Percentiles rank a stretch among this genome's conserved stretches.
phyloP scores from a whole-genome alignment of 2,888 invertebrate genomes.

The Synergus japonicus region DNA sequence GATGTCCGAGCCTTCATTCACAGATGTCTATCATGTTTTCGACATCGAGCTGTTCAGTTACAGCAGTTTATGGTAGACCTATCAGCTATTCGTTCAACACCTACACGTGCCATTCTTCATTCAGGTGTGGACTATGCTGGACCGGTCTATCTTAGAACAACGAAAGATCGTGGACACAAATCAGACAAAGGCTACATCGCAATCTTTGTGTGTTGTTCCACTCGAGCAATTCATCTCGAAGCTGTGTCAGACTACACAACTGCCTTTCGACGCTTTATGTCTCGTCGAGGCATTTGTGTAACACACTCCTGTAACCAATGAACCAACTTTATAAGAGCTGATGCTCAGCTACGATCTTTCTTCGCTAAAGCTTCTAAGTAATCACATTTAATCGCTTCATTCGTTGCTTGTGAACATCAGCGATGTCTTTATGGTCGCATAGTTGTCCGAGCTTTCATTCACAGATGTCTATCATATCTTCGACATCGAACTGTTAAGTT shows the following conservation, averaged over 20 bases:
- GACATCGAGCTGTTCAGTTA: neutral
- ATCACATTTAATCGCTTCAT: too few relatives aligned
- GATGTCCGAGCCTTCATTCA: neutral
- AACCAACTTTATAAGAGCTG: too few relatives aligned
- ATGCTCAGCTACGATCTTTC: too few relatives aligned
- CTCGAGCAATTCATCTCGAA: neutral
- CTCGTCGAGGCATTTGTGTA: too few relatives aligned
- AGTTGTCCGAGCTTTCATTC: neutral
- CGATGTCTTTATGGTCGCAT: too few relatives aligned
- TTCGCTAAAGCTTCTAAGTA: too few relatives aligned
- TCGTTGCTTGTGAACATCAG: too few relatives aligned
- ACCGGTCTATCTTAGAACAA: neutral
- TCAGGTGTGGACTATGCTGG: neutral
- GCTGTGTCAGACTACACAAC: neutral
- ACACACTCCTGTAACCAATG: too few relatives aligned
- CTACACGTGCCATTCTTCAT: too few relatives aligned
- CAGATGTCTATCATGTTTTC: neutral
- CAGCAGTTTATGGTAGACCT: neutral
- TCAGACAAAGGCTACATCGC: conserved; percentile 1
- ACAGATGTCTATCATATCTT: neutral
- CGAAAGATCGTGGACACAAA: neutral
- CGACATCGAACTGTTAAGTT: neutral
- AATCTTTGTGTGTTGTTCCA: neutral
- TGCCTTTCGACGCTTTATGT: too few relatives aligned
- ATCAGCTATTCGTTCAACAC: neutral